Conservation (phyloP, 1,140 invertebrate species). For the Maconellicoccus hirsutus region DNA sequence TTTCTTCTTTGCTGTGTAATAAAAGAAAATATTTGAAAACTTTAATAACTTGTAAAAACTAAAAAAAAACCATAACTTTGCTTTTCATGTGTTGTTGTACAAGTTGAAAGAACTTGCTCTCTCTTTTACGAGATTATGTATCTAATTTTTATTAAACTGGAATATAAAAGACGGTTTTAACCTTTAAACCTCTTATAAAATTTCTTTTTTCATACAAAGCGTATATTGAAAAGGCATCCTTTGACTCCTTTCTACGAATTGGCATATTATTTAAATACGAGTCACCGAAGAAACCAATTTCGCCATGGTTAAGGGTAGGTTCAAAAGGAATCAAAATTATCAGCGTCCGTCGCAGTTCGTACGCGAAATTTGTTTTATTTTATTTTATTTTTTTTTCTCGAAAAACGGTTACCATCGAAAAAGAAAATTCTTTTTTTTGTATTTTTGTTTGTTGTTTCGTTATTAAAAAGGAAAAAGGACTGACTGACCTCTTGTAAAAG, state of each 20-base stretch:
- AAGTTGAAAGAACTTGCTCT: conserved; percentile 10
- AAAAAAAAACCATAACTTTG: background rate
- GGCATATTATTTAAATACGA: conserved; percentile 21
- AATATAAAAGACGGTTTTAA: conserved; percentile 22
- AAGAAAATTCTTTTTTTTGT: conserved; percentile 1
- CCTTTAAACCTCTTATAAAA: conserved; percentile 13
- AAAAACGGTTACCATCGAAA: background rate
- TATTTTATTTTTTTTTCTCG: background rate
- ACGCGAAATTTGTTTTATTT: conserved; percentile 15
- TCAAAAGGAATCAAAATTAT: conserved; percentile 22
- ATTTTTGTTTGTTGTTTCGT: conserved; percentile 19
- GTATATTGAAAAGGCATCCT: conserved; percentile 11
- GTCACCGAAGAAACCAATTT: conserved; percentile 16
- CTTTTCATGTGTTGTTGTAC: conserved; percentile 14
- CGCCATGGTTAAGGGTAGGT: conserved; percentile 13
- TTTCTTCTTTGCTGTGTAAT: background rate
- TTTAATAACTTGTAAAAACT: background rate
- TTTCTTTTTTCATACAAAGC: conserved; percentile 7
- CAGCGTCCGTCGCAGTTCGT: conserved; percentile 12
- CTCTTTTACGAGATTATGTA: conserved; percentile 15
- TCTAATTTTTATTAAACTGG: conserved; percentile 18
- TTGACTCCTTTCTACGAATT: conserved; percentile 18
- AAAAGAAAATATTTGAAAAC: conserved; percentile 10
- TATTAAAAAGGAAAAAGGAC: conserved; percentile 5
- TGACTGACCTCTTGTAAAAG: conserved; percentile 16